These are phyloP conservation scores for Sus scrofa DNA, from an alignment of 2,113 vertebrate species.

Conservation along the genomic window DNA sequence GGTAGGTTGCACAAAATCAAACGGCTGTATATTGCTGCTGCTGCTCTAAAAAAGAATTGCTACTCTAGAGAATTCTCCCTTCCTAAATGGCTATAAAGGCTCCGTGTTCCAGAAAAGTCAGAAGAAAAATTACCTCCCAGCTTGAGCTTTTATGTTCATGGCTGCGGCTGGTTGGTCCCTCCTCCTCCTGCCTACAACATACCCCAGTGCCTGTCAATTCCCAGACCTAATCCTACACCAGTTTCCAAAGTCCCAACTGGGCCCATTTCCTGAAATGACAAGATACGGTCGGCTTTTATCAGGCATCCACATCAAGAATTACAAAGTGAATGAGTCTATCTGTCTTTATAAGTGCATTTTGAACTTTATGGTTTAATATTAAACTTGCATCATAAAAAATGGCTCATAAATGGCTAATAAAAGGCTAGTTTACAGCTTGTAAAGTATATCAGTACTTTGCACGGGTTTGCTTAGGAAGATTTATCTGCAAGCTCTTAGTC, in stretches of 20 bases:
- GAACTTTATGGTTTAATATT: slow-evolving; percentile 90
- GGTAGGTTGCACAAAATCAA: slow-evolving; percentile 64
- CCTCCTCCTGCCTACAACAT: slow-evolving; percentile 27
- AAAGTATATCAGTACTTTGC: slow-evolving; percentile 85
- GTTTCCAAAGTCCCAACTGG: slow-evolving; percentile 64
- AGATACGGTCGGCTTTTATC: slow-evolving; percentile 59
- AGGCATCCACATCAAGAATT: slow-evolving; percentile 77
- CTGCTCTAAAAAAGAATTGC: slow-evolving; percentile 72
- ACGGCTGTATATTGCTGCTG: slow-evolving; percentile 8
- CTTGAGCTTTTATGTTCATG: slow-evolving; percentile 75
- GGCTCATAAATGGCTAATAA: slow-evolving; percentile 90
- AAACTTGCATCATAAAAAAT: slow-evolving; percentile 87
- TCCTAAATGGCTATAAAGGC: slow-evolving; percentile 82
- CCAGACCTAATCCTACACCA: slow-evolving; percentile 70
- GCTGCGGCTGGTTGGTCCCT: slow-evolving; percentile 31
- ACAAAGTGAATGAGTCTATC: slow-evolving; percentile 82
- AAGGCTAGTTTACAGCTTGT: slow-evolving; percentile 88
- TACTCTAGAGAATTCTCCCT: slow-evolving; percentile 73
- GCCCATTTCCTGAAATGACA: slow-evolving; percentile 71
- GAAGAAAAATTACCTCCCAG: slow-evolving; percentile 78
- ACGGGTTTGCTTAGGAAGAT: slow-evolving; percentile 82
- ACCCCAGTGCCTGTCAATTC: slow-evolving; percentile 70
- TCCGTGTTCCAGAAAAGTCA: slow-evolving; percentile 73
- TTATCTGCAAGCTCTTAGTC: slow-evolving; percentile 80
- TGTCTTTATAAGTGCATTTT: slow-evolving; percentile 83